Conservation (phyloP, 2,113 vertebrate genomes). For the Progne subis region DNA sequence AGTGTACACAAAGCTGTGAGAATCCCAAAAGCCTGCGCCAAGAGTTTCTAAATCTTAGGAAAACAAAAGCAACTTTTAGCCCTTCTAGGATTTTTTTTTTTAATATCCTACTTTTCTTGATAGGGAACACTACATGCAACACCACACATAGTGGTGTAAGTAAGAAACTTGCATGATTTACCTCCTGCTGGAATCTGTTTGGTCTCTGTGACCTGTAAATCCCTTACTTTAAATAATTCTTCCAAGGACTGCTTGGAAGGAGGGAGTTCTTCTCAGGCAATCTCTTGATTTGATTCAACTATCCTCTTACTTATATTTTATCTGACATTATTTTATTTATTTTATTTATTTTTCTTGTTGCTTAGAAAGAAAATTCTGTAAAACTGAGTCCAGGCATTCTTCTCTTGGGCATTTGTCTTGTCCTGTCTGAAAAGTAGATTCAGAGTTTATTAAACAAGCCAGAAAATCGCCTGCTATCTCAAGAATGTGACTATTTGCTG, state of each 20-base stretch:
- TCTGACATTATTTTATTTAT: not conserved
- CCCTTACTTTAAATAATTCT: not conserved
- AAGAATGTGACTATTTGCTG: constrained; percentile 44
- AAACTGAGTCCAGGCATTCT: not conserved
- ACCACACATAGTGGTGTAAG: not conserved
- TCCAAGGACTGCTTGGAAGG: not conserved
- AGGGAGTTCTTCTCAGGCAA: not conserved
- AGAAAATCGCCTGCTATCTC: constrained; percentile 31
- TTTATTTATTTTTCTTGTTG: not conserved
- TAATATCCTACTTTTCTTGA: not conserved
- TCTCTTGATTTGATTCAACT: not conserved
- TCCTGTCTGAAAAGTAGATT: constrained; percentile 11
- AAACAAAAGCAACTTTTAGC: not conserved
- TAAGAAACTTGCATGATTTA: not conserved
- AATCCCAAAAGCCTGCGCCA: not conserved
- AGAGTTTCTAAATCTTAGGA: not conserved
- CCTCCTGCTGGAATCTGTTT: not conserved
- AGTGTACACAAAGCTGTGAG: not conserved
- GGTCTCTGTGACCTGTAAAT: not conserved
- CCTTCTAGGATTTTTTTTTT: not conserved
- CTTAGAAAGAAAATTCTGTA: not conserved
- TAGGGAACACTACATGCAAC: not conserved
- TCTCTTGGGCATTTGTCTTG: not conserved
- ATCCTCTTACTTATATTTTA: not conserved
- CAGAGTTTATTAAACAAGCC: constrained; percentile 41